These are phyloP conservation scores for Catajapyx aquilonaris DNA, from an alignment of 1,140 invertebrate genomes.

Conservation along the genomic window DNA sequence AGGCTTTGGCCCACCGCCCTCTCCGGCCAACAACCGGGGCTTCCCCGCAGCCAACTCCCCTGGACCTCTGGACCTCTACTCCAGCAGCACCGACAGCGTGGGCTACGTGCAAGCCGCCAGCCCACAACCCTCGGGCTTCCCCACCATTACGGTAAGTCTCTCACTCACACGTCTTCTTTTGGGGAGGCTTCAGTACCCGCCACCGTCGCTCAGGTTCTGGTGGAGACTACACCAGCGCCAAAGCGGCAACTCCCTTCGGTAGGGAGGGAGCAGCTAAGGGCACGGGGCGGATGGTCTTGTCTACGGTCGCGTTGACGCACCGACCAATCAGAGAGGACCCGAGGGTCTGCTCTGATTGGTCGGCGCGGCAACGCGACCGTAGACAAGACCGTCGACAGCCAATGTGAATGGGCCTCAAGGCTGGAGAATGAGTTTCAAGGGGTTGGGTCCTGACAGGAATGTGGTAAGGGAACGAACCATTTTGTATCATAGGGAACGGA, in stretches of 20 bases:
- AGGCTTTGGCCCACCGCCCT: conserved; percentile 47
- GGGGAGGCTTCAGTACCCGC: conserved; percentile 59
- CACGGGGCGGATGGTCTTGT: neutral
- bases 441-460: too few species aligned
- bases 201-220: conserved; percentile 22
- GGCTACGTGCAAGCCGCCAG: conserved; percentile 81
- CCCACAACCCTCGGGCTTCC: conserved; percentile 69
- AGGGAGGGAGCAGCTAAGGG: neutral
- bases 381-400: too few species aligned
- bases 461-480: too few species aligned
- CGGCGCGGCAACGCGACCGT: too few species aligned
- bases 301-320: conserved; percentile 3
- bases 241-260: neutral
- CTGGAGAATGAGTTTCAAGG: too few species aligned
- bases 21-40: conserved; percentile 44
- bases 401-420: too few species aligned
- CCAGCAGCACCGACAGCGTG: conserved; percentile 54
- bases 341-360: too few species aligned
- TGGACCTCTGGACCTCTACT: conserved; percentile 71
- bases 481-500: too few species aligned
- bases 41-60: conserved; percentile 69
- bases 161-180: conserved; percentile 40
- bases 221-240: neutral
- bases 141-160: conserved; percentile 69
- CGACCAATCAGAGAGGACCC: conserved; percentile 5